These are phyloP conservation scores for Atlantisia rogersi DNA, from an alignment of 2,113 vertebrate species.

Conservation along the genomic window DNA sequence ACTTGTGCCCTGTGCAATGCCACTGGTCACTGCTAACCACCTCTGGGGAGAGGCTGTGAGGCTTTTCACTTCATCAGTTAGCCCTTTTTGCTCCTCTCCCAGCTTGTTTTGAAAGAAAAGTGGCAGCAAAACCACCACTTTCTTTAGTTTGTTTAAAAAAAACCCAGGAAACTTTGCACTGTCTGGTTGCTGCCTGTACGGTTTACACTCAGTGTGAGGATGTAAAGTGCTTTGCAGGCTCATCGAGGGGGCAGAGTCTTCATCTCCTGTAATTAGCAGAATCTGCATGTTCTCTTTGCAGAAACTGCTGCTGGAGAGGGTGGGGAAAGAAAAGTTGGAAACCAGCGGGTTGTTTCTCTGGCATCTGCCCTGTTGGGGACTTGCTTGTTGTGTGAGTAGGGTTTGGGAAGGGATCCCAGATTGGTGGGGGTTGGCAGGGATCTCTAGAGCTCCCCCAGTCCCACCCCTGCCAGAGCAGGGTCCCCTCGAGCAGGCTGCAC, in stretches of 20 bases:
- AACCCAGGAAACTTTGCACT: neutral
- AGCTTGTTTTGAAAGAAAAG: neutral
- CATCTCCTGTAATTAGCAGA: neutral
- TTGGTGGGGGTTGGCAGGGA: too few species aligned
- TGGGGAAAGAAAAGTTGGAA: neutral
- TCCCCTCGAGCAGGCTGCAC: too few species aligned
- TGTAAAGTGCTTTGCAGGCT: neutral
- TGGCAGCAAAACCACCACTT: neutral
- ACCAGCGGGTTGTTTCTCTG: neutral
- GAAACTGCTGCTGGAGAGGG: neutral
- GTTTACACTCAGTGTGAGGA: neutral
- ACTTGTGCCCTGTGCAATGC: neutral
- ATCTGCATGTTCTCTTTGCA: neutral
- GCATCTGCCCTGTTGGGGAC: fast-evolving
- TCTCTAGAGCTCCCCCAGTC: too few species aligned
- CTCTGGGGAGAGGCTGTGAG: fast-evolving
- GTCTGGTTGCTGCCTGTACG: fast-evolving
- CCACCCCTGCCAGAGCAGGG: too few species aligned
- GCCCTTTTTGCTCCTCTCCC: neutral
- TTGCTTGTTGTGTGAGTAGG: neutral
- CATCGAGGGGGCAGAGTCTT: neutral
- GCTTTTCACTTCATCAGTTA: fast-evolving
- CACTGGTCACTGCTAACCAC: fast-evolving
- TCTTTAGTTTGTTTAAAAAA: neutral
- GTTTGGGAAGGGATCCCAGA: neutral